Percentiles rank a stretch among this genome's conserved stretches.
phyloP scores from a whole-genome alignment of 2,888 invertebrate genomes.

The Azorinus chamasolen region DNA sequence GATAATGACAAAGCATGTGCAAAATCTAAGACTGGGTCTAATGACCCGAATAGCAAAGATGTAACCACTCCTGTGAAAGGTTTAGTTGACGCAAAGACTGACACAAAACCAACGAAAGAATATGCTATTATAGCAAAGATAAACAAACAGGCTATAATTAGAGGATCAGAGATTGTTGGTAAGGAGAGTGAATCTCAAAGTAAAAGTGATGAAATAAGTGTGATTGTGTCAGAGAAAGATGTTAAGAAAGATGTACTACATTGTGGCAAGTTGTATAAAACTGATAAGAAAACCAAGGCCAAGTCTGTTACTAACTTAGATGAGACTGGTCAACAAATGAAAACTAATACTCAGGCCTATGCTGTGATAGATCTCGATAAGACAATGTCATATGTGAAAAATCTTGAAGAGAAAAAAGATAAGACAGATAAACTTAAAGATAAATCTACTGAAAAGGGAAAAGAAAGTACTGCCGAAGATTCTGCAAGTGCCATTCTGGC shows the following conservation, averaged over 20 bases:
- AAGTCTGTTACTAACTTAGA: background rate
- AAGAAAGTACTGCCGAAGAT: slow-evolving; percentile 12
- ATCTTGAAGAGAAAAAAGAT: slow-evolving; percentile 5
- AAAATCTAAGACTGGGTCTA: too few species aligned
- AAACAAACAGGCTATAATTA: slow-evolving; percentile 52
- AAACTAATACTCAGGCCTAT: slow-evolving; percentile 39
- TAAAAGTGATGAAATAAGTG: background rate
- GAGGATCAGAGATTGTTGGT: slow-evolving; percentile 49
- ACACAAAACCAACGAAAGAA: slow-evolving; percentile 26
- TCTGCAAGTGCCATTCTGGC: slow-evolving; percentile 4
- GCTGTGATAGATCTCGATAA: slow-evolving; percentile 50
- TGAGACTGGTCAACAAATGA: background rate
- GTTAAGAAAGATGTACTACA: background rate
- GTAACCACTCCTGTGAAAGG: too few species aligned
- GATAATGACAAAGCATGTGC: too few species aligned
- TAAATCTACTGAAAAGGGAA: background rate
- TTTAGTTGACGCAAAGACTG: too few species aligned
- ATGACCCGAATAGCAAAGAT: too few species aligned
- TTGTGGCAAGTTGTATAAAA: background rate
- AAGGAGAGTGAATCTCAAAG: slow-evolving; percentile 22
- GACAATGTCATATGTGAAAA: slow-evolving; percentile 34
- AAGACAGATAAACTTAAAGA: background rate
- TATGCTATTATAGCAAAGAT: slow-evolving; percentile 58
- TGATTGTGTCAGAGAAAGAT: background rate
- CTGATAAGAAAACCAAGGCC: background rate